Base-by-base conservation (phyloP, 2,888 invertebrate species). In the Eupithecia tripunctaria region DNA sequence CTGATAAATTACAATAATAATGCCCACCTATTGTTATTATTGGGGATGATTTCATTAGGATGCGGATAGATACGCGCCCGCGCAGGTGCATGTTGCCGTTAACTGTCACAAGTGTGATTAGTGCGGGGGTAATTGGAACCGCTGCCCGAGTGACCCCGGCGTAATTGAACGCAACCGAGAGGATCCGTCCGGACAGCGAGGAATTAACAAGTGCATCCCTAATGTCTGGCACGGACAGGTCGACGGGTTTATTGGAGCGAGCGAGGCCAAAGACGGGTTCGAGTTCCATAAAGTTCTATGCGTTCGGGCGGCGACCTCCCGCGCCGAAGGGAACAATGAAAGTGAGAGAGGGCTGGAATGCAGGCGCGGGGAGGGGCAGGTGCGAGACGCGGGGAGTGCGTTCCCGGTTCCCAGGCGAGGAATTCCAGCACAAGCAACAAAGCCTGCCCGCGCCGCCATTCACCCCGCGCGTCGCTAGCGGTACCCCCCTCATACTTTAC, bases 341-440 rank as follows among this genome's bases (percentile, higher is more conserved):
- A 93, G 94, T 94, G 94, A 93, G 93, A 91, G 93, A 92, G 91
- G 91, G 89, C 90, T 89, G 92, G 94, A 93, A 93, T 92, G 92
- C 87, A 86, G 79, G 85, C 87, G 88, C 88, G 89, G 85, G 80
- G 84, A 76, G 83, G 79, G 84, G 85, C 82, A 82, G 85, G 86
- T 82, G 85, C 80, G 82, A 70, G 74, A 80, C 80, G 83, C 79
- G 80, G 81, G 80, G 84, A 81, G 84, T 83, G 82, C 85, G 80
- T 91, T 91, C 93, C 93, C 92, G 90, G 93, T 93, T 93, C 93
- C 93, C 94, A 94, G 92, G 93, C 93, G 88, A 91, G 94, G 94
- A 94, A 94, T 94, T 92, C 92, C 92, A 92, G 91, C 88, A 88
- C 90, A 88, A 93, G 90, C 91, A 93, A 93, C 94, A 92, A 93